phyloP scores from a whole-genome alignment of 2,888 invertebrate genomes.

The Ptilodon capucinus region DNA sequence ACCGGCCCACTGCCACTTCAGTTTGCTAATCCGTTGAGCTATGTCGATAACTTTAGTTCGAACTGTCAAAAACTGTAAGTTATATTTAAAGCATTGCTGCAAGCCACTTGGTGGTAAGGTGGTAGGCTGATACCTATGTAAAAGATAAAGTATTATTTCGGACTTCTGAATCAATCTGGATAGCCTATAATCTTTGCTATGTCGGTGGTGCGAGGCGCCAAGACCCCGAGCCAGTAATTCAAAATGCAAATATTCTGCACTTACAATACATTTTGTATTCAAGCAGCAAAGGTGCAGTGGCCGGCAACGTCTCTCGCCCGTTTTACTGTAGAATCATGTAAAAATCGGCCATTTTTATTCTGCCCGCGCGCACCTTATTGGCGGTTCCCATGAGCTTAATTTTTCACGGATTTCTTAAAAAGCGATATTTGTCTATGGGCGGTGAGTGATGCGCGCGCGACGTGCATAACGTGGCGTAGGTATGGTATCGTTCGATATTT shows the following conservation, averaged over 20 bases:
- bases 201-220: constrained; percentile 37
- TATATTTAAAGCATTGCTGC: no score
- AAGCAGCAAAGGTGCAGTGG: constrained; percentile 59
- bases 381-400: constrained; percentile 80
- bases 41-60: no score
- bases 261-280: constrained; percentile 79
- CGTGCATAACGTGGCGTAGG: constrained; percentile 15
- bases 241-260: constrained; percentile 79
- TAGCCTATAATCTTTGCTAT: not conserved
- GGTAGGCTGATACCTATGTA: no score
- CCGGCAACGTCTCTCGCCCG: constrained; percentile 65
- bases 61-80: no score
- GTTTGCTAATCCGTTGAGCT: no score
- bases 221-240: constrained; percentile 72
- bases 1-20: no score
- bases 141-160: no score
- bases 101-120: no score
- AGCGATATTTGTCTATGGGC: constrained; percentile 50
- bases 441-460: constrained; percentile 27
- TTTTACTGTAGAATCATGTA: constrained; percentile 80
- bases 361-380: constrained; percentile 68
- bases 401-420: constrained; percentile 69
- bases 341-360: constrained; percentile 78
- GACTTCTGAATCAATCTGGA: no score
- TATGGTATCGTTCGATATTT: constrained; percentile 19